Evolutionary conservation across 2,797 vertebrate genomes (phyloP), one percentile per base, ranked within the genome.

Genomic region (Premnoplex brunnescens): DNA sequence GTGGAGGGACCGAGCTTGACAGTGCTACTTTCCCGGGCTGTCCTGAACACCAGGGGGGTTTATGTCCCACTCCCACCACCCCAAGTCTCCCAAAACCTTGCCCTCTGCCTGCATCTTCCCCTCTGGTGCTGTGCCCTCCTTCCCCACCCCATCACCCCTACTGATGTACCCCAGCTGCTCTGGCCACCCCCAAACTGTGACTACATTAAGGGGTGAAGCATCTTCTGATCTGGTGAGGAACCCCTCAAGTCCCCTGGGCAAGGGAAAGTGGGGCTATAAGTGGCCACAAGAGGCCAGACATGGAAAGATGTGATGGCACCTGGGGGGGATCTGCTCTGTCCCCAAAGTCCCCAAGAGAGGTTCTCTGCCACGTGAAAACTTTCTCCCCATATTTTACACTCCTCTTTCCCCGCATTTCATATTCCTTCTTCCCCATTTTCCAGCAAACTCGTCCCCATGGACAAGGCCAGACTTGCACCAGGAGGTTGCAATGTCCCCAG

Each of bases 61-160:
- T 49, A 19, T 41, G 34, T 27, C 51, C 27, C 18, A 2, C 6
- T 71, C 20, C 10, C 58, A 22, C 13, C 12, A 14, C 5, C 2
- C 28, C 36, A 26, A 19, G 14, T 20, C 21, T 55, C 51, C 36
- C 43, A 9, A 83, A 39, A 37, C 49, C 14, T 49, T 79, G 30
- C 16, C 30, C 49, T 22, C 18, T 60, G 17, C 49, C 28, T 44
- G 17, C 8, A 24, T 21, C 41, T 69, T 41, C 58, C 6, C 1
- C 13, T 72, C 56, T 2, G 2, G 36, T 28, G 52, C n/a, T 7
- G 13, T 0, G 0, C 8, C 36, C 17, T 48, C 28, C 6, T 37
- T 79, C 32, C 12, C 27, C 49, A 37, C 1, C 5, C 12, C 28
- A 21, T 55, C 67, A 64, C 14, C 10, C 4, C 13, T 41, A n/a